phyloP scores from a whole-genome alignment of 2,113 vertebrate species.

The Cochlearius cochlearius region DNA sequence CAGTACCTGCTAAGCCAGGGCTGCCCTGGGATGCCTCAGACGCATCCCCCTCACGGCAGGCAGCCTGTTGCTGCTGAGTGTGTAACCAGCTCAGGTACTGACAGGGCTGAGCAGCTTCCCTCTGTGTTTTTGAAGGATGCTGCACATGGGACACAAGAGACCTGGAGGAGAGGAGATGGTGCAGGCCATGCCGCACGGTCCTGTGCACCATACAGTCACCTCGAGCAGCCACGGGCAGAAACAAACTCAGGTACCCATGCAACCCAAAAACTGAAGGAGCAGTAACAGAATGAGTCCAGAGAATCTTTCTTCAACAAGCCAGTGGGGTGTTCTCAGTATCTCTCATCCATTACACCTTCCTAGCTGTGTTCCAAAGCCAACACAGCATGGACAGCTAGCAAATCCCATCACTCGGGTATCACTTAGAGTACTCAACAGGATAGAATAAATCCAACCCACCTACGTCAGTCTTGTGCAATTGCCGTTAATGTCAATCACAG shows the following conservation, averaged over 20 bases:
- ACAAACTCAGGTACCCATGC: neutral
- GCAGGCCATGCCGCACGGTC: no score
- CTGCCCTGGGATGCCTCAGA: accelerated
- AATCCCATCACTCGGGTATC: neutral
- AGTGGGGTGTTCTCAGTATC: neutral
- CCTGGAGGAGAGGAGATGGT: neutral
- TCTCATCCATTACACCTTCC: neutral
- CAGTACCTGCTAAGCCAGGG: neutral
- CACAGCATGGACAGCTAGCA: neutral
- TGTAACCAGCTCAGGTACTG: neutral
- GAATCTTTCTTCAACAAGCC: neutral
- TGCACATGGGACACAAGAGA: accelerated
- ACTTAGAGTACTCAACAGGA: neutral
- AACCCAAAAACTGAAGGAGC: neutral
- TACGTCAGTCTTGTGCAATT: neutral
- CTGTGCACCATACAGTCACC: neutral
- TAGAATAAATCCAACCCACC: neutral
- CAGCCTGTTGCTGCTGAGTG: neutral
- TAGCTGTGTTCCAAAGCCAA: neutral
- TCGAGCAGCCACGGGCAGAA: neutral
- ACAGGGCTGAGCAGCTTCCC: neutral
- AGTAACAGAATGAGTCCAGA: neutral
- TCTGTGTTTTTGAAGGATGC: neutral
- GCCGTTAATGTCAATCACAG: neutral
- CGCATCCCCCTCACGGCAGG: neutral